These are phyloP conservation scores for Macroramphosus scolopax DNA, from an alignment of 2,797 vertebrate species.

Conservation along the genomic window DNA sequence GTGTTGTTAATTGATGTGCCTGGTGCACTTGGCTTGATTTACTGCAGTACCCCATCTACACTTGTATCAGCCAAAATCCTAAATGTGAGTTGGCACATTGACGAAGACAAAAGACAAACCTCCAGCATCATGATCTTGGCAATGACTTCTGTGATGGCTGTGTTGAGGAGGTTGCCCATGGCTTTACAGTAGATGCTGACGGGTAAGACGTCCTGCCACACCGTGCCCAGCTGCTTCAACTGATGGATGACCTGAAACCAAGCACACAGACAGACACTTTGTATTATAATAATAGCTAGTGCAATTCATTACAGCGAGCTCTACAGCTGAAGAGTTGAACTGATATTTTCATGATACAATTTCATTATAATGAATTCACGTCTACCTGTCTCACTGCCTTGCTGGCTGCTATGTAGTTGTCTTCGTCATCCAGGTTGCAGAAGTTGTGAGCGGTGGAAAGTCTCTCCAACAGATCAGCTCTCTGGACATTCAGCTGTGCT, in stretches of 20 bases:
- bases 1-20: too few species aligned
- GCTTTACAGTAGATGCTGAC: constrained; percentile 93
- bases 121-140: constrained; percentile 87
- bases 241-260: constrained; percentile 89
- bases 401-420: constrained; percentile 88
- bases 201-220: constrained; percentile 96
- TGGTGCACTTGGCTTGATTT: too few species aligned
- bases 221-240: constrained; percentile 87
- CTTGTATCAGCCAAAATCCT: too few species aligned
- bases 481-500: constrained; percentile 90
- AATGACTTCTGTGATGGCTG: constrained; percentile 85
- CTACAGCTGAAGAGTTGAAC: too few species aligned
- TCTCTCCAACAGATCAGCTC: constrained; percentile 90
- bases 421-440: constrained; percentile 90
- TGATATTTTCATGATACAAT: too few species aligned
- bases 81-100: too few species aligned
- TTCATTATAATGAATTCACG: too few species aligned
- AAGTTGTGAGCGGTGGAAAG: constrained; percentile 92
- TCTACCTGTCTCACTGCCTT: constrained; percentile 94
- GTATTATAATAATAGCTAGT: too few species aligned
- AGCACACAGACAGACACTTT: constrained; percentile 4
- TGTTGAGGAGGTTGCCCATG: constrained; percentile 91
- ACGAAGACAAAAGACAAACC: constrained; percentile 77
- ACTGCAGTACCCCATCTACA: too few species aligned
- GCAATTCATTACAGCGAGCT: too few species aligned